Evolutionary conservation across 2,888 invertebrate species (phyloP), one percentile per base, ranked within the genome.

Genomic region (Stegophylla sp.): DNA sequence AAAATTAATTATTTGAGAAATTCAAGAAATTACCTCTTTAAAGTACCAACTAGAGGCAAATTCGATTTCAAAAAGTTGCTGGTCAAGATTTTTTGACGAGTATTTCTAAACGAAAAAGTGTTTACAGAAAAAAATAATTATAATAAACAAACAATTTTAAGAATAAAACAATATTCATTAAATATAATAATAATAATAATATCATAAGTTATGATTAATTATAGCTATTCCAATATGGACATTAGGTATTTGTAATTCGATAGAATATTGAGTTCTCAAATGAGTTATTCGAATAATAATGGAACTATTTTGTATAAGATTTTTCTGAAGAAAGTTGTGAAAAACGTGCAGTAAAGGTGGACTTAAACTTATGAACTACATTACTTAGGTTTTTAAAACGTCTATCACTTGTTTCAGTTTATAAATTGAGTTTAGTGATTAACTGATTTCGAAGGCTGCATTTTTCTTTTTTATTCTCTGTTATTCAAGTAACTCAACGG

Each of bases 351-450:
- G 51, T 48, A 69, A 17, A 51, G 28, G 20, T 26, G 28, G 28
- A 51, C 34, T 34, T 7, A 17, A 13, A 34, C 20, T 20, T 69
- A 51, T 34, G 13, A n/a, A 51, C 48, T 34, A n/a, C 69, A 69
- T 51, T 69, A 51, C 20, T 51, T 0, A 28, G 51, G 51, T 69
- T 28, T 34, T 23, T 2, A n/a, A 56, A 56, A 15, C 15, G 53
- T 23, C 20, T 23, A 28, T 13, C 3, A 28, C 48, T 48, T n/a
- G n/a, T 20, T 28, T 48, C 15, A 28, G 15, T 9, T 20, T 4
- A 45, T 48, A 73, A 73, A 73, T 73, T 61, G 48, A 73, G 45
- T 73, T 61, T 5, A n/a, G 23, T 45, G 13, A 28, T 45, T 71
- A 41, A 71, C 53, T 41, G 41, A 41, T 56, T 41, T 41, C 15